These are phyloP conservation scores for Laticauda laticaudata DNA, from an alignment of 2,113 vertebrate species.

Conservation along the genomic window DNA sequence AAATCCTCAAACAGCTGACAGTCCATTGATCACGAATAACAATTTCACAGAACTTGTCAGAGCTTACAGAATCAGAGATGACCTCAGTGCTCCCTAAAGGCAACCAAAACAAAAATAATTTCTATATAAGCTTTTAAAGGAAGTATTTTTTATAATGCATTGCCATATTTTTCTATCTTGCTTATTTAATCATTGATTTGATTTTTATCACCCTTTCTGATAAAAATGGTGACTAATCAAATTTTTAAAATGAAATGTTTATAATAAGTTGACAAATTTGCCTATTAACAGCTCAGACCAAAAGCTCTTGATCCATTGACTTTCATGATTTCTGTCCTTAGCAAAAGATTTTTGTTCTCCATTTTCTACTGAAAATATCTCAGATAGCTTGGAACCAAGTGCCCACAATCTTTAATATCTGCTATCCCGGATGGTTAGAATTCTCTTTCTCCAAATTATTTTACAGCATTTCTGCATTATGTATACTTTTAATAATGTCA, in stretches of 20 bases:
- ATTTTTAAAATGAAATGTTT: neutral
- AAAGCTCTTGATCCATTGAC: neutral
- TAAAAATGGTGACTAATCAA: neutral
- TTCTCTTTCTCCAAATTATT: neutral
- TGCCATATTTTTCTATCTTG: slow-evolving; percentile 21
- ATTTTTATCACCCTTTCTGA: neutral
- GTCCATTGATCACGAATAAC: slow-evolving; percentile 20
- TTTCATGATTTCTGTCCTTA: neutral
- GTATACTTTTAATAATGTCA: neutral
- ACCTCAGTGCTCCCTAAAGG: slow-evolving; percentile 5
- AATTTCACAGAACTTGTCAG: slow-evolving; percentile 7
- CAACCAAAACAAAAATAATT: slow-evolving; percentile 13
- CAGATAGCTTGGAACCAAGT: neutral
- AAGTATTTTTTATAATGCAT: slow-evolving; percentile 32
- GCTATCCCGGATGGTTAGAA: neutral
- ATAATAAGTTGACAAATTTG: neutral
- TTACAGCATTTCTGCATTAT: neutral
- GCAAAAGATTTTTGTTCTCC: neutral
- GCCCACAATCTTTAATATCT: neutral
- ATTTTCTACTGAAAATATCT: neutral
- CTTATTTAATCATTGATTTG: neutral
- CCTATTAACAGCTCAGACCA: neutral
- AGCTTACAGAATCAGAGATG: neutral
- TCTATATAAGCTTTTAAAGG: slow-evolving; percentile 34
- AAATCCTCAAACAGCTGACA: neutral